Conservation (phyloP, 1,140 invertebrate genomes). For the Tetraneura akinire region DNA sequence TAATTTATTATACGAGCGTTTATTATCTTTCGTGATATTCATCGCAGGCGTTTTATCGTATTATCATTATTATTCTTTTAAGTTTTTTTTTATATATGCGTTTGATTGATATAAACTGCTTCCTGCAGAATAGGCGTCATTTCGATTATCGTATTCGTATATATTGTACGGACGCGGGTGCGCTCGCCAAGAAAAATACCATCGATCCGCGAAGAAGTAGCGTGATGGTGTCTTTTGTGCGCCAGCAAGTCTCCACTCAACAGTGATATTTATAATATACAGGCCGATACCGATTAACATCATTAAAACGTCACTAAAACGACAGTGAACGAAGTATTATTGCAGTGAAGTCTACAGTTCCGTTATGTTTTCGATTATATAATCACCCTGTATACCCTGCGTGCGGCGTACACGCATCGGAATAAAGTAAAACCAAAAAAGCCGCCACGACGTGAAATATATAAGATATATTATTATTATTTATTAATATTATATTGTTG, state of each 20-base stretch:
- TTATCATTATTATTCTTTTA: constrained; percentile 6
- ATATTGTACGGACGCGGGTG: constrained; percentile 24
- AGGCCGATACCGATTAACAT: too few species aligned
- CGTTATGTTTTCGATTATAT: too few species aligned
- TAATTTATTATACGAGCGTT: too few species aligned
- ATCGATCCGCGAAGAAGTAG: constrained; percentile 32
- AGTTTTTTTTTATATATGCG: too few species aligned
- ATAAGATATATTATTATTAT: not conserved
- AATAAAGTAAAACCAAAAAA: too few species aligned
- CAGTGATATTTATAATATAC: too few species aligned
- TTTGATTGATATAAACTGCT: constrained; percentile 45
- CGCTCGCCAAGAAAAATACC: constrained; percentile 30
- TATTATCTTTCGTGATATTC: not conserved
- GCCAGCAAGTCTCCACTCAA: not conserved
- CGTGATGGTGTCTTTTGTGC: constrained; percentile 15
- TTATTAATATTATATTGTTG: constrained; percentile 5
- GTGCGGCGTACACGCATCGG: too few species aligned
- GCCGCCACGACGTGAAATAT: not conserved
- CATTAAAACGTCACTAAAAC: too few species aligned
- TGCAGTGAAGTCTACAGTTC: too few species aligned
- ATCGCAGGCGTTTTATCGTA: not conserved
- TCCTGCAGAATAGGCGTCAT: constrained; percentile 28
- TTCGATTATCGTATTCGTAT: constrained; percentile 22
- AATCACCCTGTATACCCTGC: too few species aligned
- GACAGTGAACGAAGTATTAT: too few species aligned